These are phyloP conservation scores for Hippocampus barbouri DNA, from an alignment of 2,113 vertebrate genomes.

Conservation along the genomic window DNA sequence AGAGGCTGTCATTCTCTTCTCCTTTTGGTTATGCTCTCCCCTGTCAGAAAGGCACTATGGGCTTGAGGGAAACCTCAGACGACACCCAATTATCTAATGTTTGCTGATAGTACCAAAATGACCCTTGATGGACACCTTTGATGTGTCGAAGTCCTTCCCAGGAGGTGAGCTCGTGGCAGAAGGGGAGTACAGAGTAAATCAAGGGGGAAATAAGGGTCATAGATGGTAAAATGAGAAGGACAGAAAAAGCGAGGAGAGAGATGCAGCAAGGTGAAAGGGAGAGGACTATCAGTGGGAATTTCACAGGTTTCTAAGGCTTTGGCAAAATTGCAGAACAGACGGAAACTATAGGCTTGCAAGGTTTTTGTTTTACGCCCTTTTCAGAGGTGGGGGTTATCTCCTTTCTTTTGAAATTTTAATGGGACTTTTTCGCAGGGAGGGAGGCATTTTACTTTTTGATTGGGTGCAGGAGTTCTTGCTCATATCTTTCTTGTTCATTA, in stretches of 20 bases:
- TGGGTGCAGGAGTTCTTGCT: no score
- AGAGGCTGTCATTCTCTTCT: constrained; percentile 38
- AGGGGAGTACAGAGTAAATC: background rate
- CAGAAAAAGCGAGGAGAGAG: background rate
- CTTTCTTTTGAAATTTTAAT: no score
- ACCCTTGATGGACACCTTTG: constrained; percentile 31
- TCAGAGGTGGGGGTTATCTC: no score
- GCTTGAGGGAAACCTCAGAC: constrained; percentile 38
- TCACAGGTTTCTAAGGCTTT: no score
- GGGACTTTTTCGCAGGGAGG: no score
- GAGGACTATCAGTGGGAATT: no score
- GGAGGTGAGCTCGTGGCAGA: constrained; percentile 11
- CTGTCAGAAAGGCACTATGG: constrained; percentile 38
- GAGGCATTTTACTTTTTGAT: no score
- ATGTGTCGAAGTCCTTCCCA: constrained; percentile 53
- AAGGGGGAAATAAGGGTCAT: constrained; percentile 30
- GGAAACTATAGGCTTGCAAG: no score
- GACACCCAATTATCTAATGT: constrained; percentile 53
- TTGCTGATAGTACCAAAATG: constrained; percentile 52
- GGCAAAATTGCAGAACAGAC: no score
- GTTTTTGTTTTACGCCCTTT: no score
- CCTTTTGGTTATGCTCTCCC: constrained; percentile 49
- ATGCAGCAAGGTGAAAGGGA: background rate
- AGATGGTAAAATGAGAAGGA: constrained; percentile 1
- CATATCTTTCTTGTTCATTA: no score